Evolutionary conservation across 2,113 vertebrate genomes (phyloP).

Genomic region (Tamias sibiricus): DNA sequence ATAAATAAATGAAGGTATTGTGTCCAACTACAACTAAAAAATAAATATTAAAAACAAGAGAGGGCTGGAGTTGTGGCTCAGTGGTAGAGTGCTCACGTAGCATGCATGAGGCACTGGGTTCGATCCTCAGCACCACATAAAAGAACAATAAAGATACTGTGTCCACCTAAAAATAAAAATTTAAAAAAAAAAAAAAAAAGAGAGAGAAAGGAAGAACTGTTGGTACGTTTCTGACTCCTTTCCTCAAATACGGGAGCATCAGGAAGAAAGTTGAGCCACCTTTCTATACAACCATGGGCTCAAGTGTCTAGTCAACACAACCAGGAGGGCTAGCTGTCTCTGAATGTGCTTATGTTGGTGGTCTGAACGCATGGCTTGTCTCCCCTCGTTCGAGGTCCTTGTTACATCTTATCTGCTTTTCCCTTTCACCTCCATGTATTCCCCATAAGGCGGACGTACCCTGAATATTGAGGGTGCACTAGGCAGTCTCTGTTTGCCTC

Average conservation of each 20-base stretch:
- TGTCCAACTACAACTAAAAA: no score
- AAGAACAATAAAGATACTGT: no score
- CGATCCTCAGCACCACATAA: no score
- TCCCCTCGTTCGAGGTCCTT: neutral
- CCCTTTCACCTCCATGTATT: neutral
- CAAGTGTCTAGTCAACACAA: neutral
- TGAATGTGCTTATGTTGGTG: neutral
- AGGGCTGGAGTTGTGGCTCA: no score
- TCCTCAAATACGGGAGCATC: neutral
- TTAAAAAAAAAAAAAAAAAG: no score
- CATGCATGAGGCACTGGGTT: no score
- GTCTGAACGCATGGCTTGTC: neutral
- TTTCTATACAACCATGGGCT: neutral
- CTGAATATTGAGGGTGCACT: neutral
- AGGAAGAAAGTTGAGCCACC: neutral
- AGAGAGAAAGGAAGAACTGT: neutral
- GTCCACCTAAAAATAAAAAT: no score
- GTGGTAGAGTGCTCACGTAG: no score
- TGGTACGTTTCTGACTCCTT: neutral
- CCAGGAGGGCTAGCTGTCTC: neutral
- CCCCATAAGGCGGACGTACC: neutral
- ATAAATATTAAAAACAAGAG: no score
- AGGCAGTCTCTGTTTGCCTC: neutral
- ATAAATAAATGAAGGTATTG: no score
- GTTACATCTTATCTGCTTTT: neutral